These are phyloP conservation scores for Tinea pellionella DNA, from an alignment of 2,888 invertebrate genomes.

Conservation along the genomic window DNA sequence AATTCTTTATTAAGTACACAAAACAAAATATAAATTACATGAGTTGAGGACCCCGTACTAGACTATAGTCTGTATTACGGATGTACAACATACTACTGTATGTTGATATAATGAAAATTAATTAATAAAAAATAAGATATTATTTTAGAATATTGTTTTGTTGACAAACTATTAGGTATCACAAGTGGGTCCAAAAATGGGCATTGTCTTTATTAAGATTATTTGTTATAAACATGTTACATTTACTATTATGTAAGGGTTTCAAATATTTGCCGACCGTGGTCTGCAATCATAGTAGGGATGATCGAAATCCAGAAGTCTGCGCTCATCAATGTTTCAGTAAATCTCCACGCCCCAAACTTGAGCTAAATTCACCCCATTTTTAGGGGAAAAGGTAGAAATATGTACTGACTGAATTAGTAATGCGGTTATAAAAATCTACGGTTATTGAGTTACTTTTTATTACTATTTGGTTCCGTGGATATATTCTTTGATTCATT, in stretches of 20 bases:
- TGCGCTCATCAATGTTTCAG: neutral
- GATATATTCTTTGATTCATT: neutral
- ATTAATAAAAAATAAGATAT: no score
- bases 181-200: no score
- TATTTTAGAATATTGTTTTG: no score
- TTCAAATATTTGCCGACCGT: neutral
- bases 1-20: no score
- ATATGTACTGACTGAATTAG: conserved; percentile 1
- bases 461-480: neutral
- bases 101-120: no score
- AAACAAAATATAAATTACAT: no score
- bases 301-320: neutral
- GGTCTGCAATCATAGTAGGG: neutral
- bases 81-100: no score
- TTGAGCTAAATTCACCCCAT: neutral
- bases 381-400: neutral
- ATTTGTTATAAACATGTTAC: no score
- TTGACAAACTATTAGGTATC: no score
- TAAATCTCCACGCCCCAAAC: neutral
- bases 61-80: no score
- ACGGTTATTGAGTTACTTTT: neutral
- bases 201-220: no score
- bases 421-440: neutral
- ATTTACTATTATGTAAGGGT: neutral
- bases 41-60: no score